Base-by-base conservation (phyloP, 2,797 vertebrate species). In the Siniperca scherzeri region DNA sequence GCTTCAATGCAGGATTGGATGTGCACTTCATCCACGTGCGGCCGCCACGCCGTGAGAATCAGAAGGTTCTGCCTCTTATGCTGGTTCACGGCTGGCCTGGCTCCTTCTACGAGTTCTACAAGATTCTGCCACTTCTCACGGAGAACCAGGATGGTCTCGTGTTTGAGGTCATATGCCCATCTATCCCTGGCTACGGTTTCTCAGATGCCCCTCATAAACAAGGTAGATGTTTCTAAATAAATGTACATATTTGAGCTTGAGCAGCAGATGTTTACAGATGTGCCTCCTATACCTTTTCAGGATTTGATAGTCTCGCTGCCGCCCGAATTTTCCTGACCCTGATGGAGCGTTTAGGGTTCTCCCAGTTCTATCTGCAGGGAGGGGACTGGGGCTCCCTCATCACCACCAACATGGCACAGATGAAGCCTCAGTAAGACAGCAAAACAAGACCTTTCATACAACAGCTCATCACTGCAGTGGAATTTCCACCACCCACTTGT, bases 71-170 rank as follows among this genome's bases (percentile, higher is more conserved):
- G 56, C 97, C 97, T 68, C 93, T 98, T 4, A 94, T 98, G 92
- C 94, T 98, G 75, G 95, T 97, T 30, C 97, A 98, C 0, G 97
- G 97, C 74, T 98, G 97, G 97, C 97, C 97, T 0, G 97, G 97
- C 12, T 98, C 96, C 74, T 97, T 98, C 86, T 98, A 94, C 0
- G 97, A 98, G 91, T 98, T 98, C 95, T 98, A 97, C 92, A 96
- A 90, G 90, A 97, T 98, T 71, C 87, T 98, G 11, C 97, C 97
- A 11, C 85, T 97, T 67, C 96, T 98, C 77, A 97, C 96, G 0
- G 93, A 97, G 42, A 91, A 86, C 2, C 67, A 70, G 1, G 91
- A 90, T 0, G 81, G 93, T 10, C 40, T 97, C 67, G 94, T 84
- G 0, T 98, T 98, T 91, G 97, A 98, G 88, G 92, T 98, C 84